Evolutionary conservation across 1,140 invertebrate species (phyloP).

Genomic region (Bombus sylvicola): DNA sequence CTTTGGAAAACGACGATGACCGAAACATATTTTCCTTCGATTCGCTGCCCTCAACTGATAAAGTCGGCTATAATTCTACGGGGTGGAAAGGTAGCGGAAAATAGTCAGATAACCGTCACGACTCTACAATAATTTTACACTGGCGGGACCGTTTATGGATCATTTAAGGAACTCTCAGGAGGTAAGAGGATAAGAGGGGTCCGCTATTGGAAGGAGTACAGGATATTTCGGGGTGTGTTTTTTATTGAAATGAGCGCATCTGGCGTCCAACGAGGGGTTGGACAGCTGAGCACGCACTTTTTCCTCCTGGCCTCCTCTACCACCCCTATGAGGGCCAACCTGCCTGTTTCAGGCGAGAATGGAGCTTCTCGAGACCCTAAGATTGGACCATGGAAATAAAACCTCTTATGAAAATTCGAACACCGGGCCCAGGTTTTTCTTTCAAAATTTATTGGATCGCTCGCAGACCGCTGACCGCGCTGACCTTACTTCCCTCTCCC

Average conservation of each 20-base stretch:
- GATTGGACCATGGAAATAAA: constrained; percentile 64
- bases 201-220: neutral
- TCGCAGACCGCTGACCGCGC: constrained; percentile 56
- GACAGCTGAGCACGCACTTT: constrained; percentile 70
- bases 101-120: constrained; percentile 32
- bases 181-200: constrained; percentile 43
- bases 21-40: constrained; percentile 30
- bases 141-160: constrained; percentile 55
- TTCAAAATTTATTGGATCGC: constrained; percentile 71
- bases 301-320: constrained; percentile 39
- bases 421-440: constrained; percentile 32
- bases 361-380: constrained; percentile 43
- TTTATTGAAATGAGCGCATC: constrained; percentile 73
- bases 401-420: constrained; percentile 78
- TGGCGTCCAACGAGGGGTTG: constrained; percentile 52
- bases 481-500: neutral
- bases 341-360: constrained; percentile 63
- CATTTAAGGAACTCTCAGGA: constrained; percentile 50
- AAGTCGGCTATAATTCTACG: constrained; percentile 23
- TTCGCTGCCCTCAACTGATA: constrained; percentile 8
- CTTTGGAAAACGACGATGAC: neutral
- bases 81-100: constrained; percentile 4
- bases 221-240: constrained; percentile 59
- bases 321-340: constrained; percentile 7
- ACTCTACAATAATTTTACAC: constrained; percentile 50